Base-by-base conservation (phyloP, 1,140 invertebrate genomes). In the Listronotus bonariensis region DNA sequence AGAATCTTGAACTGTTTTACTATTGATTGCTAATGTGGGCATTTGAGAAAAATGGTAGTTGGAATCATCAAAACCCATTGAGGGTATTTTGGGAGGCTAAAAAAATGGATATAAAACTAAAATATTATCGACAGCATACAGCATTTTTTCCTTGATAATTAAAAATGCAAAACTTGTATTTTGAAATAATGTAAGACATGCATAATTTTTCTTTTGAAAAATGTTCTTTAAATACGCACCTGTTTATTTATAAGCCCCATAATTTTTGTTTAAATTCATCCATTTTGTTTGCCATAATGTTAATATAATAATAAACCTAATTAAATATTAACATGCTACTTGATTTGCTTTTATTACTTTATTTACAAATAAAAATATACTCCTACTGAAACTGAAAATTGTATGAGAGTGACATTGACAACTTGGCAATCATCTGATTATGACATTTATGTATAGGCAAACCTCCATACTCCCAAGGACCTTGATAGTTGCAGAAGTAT, bases 251-350 rank as follows among this genome's bases (percentile, higher is more conserved):
- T 74, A 60, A 84, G 71, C 51, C 80, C 77, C 67, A 82, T 73
- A 61, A 83, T 78, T 77, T 83, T 36, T 78, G 77, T 76, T 82
- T 83, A 59, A 84, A 73, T 70, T 83, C 82, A 59, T 83, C 82
- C 81, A 83, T 83, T 71, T 71, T 72, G 34, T 68, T 65, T 18
- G 65, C 80, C 81, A 83, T 83, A 62, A 42, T 55, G 38, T n/a
- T n/a, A 45, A 45, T 17, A 7, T 45, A n/a, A n/a, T 17, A n/a
- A 45, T 17, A 45, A 17, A 8, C 17, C 14, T 17, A 45, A 45
- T 18, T 11, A 11, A 45, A 8, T n/a, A n/a, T 45, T 45, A n/a
- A 45, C 17, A 18, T 45, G 17, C 42, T 45, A 45, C 14, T n/a
- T 45, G 1, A 17, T 45, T 45, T 45, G n/a, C 7, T 45, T 45